Conservation (phyloP, 2,113 vertebrate genomes). For the Pluvianellus socialis region DNA sequence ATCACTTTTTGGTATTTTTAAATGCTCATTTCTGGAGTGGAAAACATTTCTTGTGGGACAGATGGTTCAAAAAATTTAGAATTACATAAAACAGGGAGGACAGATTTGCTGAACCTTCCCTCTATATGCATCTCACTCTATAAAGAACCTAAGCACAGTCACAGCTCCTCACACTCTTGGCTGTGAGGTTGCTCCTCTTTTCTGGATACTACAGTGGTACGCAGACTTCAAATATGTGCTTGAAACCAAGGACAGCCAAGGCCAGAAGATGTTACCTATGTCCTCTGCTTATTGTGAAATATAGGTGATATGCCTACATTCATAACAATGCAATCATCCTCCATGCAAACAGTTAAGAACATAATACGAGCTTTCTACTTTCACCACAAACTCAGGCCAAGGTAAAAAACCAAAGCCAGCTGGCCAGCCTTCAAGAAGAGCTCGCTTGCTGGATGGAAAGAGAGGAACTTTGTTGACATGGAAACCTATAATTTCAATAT, state of each 20-base stretch:
- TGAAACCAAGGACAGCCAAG: neutral
- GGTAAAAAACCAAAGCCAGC: neutral
- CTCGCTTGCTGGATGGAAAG: neutral
- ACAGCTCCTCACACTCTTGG: neutral
- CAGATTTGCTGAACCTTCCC: conserved; percentile 34
- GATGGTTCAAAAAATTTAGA: conserved; percentile 41
- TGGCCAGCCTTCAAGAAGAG: neutral
- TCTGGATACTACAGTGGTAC: neutral
- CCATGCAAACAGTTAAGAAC: neutral
- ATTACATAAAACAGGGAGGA: neutral
- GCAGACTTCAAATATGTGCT: neutral
- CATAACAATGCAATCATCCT: neutral
- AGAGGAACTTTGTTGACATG: conserved; percentile 1
- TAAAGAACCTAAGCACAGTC: conserved; percentile 2
- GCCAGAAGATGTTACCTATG: neutral
- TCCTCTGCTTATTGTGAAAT: neutral
- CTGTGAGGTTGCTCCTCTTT: neutral
- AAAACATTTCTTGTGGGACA: conserved; percentile 16
- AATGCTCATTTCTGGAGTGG: neutral
- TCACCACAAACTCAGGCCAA: neutral
- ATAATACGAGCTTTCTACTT: neutral
- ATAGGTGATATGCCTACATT: neutral
- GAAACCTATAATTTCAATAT: neutral
- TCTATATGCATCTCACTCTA: neutral
- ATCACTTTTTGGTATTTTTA: neutral